These are phyloP conservation scores for Pungitius pungitius DNA, from an alignment of 2,113 vertebrate species.

Conservation along the genomic window DNA sequence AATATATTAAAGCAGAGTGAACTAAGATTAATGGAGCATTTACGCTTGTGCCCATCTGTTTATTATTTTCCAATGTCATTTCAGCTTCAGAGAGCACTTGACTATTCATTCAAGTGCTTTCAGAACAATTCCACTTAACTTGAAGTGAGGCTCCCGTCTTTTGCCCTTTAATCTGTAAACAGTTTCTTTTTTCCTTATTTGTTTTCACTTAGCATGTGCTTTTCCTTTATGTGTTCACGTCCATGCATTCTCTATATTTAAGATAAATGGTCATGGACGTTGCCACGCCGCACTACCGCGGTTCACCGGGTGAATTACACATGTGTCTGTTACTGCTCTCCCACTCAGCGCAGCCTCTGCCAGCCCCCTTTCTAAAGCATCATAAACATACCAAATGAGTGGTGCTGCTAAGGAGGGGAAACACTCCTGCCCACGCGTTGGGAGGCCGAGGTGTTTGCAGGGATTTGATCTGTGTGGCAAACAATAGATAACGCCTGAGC, in stretches of 20 bases:
- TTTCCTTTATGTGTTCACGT: not conserved
- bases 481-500: conserved; percentile 46
- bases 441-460: conserved; percentile 19
- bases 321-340: conserved; percentile 49
- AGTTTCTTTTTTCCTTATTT: not conserved
- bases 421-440: conserved; percentile 24
- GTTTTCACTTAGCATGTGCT: not conserved
- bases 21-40: conserved; percentile 39
- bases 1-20: conserved; percentile 29
- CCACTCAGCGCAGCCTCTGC: conserved; percentile 31
- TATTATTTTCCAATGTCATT: conserved; percentile 41
- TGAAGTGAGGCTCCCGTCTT: not conserved
- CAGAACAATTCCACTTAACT: not conserved
- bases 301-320: conserved; percentile 45
- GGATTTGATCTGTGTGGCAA: conserved; percentile 44
- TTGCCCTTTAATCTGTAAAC: not conserved
- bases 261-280: conserved; percentile 2
- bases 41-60: conserved; percentile 23
- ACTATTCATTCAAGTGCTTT: conserved; percentile 23
- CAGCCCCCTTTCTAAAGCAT: conserved; percentile 44
- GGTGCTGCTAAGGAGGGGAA: conserved; percentile 55
- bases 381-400: conserved; percentile 48
- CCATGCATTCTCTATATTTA: conserved; percentile 1
- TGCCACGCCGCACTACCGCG: not conserved
- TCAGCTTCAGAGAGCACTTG: conserved; percentile 30